Evolutionary conservation across 1,140 invertebrate genomes (phyloP), one percentile per base, ranked within the genome.

Genomic region (Parasteatoda tepidariorum): DNA sequence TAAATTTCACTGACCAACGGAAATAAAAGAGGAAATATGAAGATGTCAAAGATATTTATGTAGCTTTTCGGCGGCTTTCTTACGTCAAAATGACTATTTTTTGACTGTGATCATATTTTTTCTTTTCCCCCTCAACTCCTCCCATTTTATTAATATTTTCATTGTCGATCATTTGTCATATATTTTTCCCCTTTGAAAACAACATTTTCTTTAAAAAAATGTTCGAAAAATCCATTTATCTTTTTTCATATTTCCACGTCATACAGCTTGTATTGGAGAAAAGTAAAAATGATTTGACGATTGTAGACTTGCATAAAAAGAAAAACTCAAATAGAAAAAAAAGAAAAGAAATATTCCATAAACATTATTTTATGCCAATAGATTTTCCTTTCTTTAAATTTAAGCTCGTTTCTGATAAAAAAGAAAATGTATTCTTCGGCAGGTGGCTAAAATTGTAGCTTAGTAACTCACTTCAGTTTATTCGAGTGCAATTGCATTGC

Each of bases 161-260:
- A 61, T 54, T 82, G 66, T 70, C 78, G 78, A 82, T 82, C 78
- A 71, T 82, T 82, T 82, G 78, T 82, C 78, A 82, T 41, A 41
- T 59, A n/a, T 82, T 75, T 70, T 41, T 55, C 78, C 75, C 67
- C 64, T 67, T 71, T 71, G 78, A 70, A 82, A 82, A 82, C 67
- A 82, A 61, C 34, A 70, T 82, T 61, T 71, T 31, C 30, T 61
- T 70, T 54, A 78, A 66, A 78, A 61, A 24, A 57, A 33, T 24
- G 38, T 75, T 61, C 55, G 61, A 75, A 66, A 78, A 78, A 82
- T 48, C 48, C 67, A 82, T 82, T 82, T 41, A 82, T 82, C 78
- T 82, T 82, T 59, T 61, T 79, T 48, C 26, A 22, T n/a, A 66
- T 48, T 18, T 79, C 34, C 78, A 59, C 78, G 64, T 82, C 64